phyloP scores from a whole-genome alignment of 2,113 vertebrate species.

The Chascanopsetta lugubris region DNA sequence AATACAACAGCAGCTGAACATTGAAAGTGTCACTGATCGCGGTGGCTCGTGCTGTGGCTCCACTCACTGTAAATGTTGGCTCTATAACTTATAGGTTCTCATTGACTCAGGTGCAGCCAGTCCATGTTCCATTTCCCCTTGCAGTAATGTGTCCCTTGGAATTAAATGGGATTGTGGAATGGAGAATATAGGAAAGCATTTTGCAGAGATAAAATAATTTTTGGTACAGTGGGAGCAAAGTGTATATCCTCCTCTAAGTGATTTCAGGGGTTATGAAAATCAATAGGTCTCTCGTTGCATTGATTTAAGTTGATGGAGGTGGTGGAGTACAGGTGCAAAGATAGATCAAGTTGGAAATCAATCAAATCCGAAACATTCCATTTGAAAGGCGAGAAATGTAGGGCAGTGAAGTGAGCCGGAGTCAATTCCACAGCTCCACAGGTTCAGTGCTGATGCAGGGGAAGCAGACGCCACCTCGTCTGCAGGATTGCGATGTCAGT shows the following conservation, averaged over 20 bases:
- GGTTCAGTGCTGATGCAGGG: constrained; percentile 50
- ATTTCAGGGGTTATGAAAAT: constrained; percentile 75
- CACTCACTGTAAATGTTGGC: constrained; percentile 35
- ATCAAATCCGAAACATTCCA: constrained; percentile 75
- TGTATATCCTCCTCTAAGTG: constrained; percentile 71
- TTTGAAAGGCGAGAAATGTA: constrained; percentile 66
- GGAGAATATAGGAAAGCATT: constrained; percentile 72
- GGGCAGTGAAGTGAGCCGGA: constrained; percentile 63
- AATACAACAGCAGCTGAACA: constrained; percentile 37
- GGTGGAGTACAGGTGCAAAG: constrained; percentile 65
- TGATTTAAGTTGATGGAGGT: constrained; percentile 75
- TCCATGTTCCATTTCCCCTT: constrained; percentile 64
- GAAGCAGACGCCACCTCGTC: constrained; percentile 12
- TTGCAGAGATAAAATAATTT: constrained; percentile 72
- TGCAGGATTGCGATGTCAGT: background rate
- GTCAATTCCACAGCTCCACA: constrained; percentile 57
- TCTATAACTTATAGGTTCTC: constrained; percentile 51
- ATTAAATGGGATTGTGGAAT: constrained; percentile 68
- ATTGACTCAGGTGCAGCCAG: constrained; percentile 42
- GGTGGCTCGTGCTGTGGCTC: constrained; percentile 20
- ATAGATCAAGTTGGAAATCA: constrained; percentile 78
- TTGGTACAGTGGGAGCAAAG: constrained; percentile 69
- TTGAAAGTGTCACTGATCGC: constrained; percentile 39
- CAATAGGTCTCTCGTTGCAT: constrained; percentile 75
- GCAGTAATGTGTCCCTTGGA: constrained; percentile 56